phyloP scores from a whole-genome alignment of 2,797 vertebrate genomes.

The Notolepis coatsorum region DNA sequence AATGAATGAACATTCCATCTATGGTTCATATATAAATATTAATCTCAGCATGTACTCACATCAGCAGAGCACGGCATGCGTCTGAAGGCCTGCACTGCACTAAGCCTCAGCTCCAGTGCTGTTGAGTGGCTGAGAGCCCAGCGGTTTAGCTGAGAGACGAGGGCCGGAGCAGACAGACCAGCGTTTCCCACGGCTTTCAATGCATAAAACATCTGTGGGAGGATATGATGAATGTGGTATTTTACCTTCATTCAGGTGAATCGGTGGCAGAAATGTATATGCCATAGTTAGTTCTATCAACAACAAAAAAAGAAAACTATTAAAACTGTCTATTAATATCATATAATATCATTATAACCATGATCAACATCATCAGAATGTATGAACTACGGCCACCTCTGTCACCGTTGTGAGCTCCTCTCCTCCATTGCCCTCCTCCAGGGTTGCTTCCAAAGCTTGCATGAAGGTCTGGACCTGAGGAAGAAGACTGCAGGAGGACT shows the following conservation, averaged over 20 bases:
- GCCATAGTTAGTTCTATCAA: neutral
- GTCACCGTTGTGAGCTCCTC: conserved; percentile 35
- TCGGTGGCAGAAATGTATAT: neutral
- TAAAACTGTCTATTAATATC: neutral
- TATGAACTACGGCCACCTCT: conserved; percentile 50
- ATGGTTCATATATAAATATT: no score
- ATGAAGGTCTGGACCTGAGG: conserved; percentile 80
- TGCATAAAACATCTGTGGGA: conserved; percentile 76
- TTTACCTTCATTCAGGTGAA: no score
- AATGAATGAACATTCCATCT: no score
- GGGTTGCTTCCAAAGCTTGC: conserved; percentile 68
- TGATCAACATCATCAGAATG: neutral
- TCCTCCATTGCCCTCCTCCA: conserved; percentile 71
- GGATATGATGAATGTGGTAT: neutral
- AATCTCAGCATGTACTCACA: conserved; percentile 70
- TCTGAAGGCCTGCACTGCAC: conserved; percentile 86
- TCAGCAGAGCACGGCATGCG: conserved; percentile 83
- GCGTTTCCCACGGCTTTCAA: conserved; percentile 88
- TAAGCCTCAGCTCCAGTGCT: conserved; percentile 74
- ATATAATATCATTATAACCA: neutral
- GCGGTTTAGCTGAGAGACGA: conserved; percentile 72
- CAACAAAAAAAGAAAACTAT: no score
- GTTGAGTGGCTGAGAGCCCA: conserved; percentile 70
- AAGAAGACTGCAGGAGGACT: conserved; percentile 67
- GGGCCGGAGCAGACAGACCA: conserved; percentile 69